phyloP scores from a whole-genome alignment of 2,113 vertebrate genomes.

The Sebastes fasciatus region DNA sequence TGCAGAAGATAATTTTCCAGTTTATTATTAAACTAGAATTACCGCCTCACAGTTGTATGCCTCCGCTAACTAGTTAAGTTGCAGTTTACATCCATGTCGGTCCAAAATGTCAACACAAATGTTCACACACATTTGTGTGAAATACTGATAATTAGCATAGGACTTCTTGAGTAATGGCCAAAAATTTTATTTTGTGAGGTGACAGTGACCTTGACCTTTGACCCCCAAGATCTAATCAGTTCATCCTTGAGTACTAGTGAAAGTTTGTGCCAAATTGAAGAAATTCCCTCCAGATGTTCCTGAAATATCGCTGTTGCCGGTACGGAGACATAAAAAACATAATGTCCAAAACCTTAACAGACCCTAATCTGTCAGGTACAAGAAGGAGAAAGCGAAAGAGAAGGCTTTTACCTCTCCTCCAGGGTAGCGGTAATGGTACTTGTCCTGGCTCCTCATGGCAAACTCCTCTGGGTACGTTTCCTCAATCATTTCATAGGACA shows the following conservation, averaged over 20 bases:
- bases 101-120: not conserved
- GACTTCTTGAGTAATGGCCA: no score
- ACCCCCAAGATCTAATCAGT: not conserved
- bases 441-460: conserved; percentile 93
- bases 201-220: not conserved
- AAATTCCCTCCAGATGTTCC: not conserved
- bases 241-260: not conserved
- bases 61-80: no score
- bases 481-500: conserved; percentile 93
- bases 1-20: not conserved
- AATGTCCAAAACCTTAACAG: not conserved
- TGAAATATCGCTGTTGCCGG: not conserved
- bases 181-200: no score
- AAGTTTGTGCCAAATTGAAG: not conserved
- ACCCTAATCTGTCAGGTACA: not conserved
- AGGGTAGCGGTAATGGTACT: conserved; percentile 96
- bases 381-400: not conserved
- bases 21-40: not conserved
- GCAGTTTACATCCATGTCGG: not conserved
- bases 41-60: not conserved
- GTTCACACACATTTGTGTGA: no score
- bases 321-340: not conserved
- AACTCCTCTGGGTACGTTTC: conserved; percentile 92
- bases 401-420: conserved; percentile 90
- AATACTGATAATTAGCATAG: no score